Conservation (phyloP, 2,113 vertebrate genomes). For the Leptobrachium leishanense region DNA sequence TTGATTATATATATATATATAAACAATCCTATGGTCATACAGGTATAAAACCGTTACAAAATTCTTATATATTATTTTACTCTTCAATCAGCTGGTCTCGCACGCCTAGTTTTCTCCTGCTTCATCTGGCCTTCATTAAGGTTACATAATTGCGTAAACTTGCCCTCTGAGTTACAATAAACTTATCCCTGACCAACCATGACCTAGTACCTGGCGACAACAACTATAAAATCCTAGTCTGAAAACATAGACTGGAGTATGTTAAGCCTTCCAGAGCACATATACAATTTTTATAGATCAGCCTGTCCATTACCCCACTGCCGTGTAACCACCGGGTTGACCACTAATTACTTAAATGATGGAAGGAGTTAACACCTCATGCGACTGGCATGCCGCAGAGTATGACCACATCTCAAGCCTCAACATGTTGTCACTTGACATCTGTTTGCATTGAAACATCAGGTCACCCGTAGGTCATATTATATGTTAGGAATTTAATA, state of each 20-base stretch:
- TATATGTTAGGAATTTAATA: background rate
- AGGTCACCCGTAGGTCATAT: slow-evolving; percentile 35
- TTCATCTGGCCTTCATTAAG: slow-evolving; percentile 28
- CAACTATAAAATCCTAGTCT: slow-evolving; percentile 34
- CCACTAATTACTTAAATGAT: slow-evolving; percentile 46
- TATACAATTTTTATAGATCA: slow-evolving; percentile 27
- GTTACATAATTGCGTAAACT: slow-evolving; percentile 24
- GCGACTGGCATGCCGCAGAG: slow-evolving; percentile 39
- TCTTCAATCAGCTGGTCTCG: too few relatives aligned
- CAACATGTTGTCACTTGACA: slow-evolving; percentile 34
- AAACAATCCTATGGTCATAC: too few relatives aligned
- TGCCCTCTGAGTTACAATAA: slow-evolving; percentile 33
- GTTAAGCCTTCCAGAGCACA: background rate
- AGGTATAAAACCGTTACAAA: too few relatives aligned
- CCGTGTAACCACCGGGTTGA: slow-evolving; percentile 36
- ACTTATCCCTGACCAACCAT: slow-evolving; percentile 23
- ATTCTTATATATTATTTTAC: too few relatives aligned
- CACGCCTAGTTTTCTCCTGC: too few relatives aligned
- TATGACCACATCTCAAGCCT: slow-evolving; percentile 31
- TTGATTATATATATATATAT: too few relatives aligned
- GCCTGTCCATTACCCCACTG: slow-evolving; percentile 12
- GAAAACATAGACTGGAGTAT: slow-evolving; percentile 23
- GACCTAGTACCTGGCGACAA: slow-evolving; percentile 43
- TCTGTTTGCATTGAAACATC: slow-evolving; percentile 15
- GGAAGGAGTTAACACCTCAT: slow-evolving; percentile 46